Evolutionary conservation across 2,113 vertebrate genomes (phyloP), one percentile per base, ranked within the genome.

Genomic region (Dicentrarchus labrax): DNA sequence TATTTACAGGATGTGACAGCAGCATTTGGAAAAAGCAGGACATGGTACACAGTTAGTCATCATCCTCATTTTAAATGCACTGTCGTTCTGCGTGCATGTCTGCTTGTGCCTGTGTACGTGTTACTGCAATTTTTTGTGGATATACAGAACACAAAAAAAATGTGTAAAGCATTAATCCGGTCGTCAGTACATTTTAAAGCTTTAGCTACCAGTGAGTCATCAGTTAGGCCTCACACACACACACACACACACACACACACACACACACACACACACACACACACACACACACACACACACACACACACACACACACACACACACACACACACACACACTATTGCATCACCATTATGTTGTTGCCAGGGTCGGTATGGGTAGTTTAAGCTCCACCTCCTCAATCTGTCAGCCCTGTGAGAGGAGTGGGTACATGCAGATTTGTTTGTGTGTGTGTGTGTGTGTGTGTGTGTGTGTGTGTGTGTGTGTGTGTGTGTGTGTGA

Each of bases 1-100:
- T 80, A 88, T 86, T 90, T 89, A 89, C 85, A 86, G 86, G 83
- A 86, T 86, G 88, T 91, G 88, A 92, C 88, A 91, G 87, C 87
- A 68, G 71, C 82, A 71, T 88, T 91, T 79, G 90, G 56, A 73
- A 72, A 79, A 66, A 89, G 65, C 79, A 71, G 83, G 76, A 82
- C 90, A 86, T 57, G 83, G 70, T 81, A 67, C 78, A 61, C 69
- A 59, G 79, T 84, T 89, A 85, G 89, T 91, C 87, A 91, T 84
- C 88, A 74, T 68, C 85, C 78, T 87, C 86, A 77, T 86, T 83
- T 78, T 45, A 62, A 71, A 87, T 85, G 83, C 77, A 77, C 73
- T 39, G 47, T 82, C 6, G 19, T n/a, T 82, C 48, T 48, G 48
- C 38, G 43, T 45, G 24, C 38, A 43, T 75, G 36, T 39, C 2